Evolutionary conservation across 2,113 vertebrate genomes (phyloP), one percentile per base, ranked within the genome.

Genomic region (Nicator chloris): DNA sequence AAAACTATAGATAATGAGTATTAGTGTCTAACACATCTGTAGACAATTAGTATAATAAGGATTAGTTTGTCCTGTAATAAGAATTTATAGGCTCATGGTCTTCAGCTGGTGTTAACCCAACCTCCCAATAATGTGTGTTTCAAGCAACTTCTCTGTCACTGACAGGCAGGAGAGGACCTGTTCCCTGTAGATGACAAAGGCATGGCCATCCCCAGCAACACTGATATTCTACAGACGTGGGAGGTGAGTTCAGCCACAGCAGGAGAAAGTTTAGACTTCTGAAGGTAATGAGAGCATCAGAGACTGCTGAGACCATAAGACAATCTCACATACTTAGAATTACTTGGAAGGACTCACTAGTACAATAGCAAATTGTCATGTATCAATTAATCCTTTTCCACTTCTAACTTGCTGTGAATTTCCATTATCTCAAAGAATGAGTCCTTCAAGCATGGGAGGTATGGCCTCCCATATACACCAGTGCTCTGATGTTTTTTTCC

Each of bases 151-250:
- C 14, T 61, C 28, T 92, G 6, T 77, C 7, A 2, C 59, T 49
- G 35, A 1, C 96, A 99, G 99, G 80, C 98, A 45, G 99, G 99
- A 24, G 54, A 91, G 10, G 97, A 98, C 0, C 49, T 97, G 12
- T 98, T 99, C 71, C 99, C 99, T 2, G 1, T 96, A 72, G 98
- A 99, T 94, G 97, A 97, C 13, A 92, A 97, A 26, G 99, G 98
- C 63, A 82, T 97, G 13, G 49, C 91, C 1, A 97, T 99, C 63
- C 66, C 70, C 54, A 98, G 98, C 75, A 72, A 97, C 44, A 98
- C 97, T 2, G 54, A 88, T 51, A 98, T 99, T 95, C 40, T 98
- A 24, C 96, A 99, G 11, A 99, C 99, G 0, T 99, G 99, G 99
- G 98, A 98, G 98, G 99, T 99, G 87, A 82, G 83, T 51, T 50